Conservation (phyloP, 1,140 invertebrate species). For the Drosophila eugracilis region DNA sequence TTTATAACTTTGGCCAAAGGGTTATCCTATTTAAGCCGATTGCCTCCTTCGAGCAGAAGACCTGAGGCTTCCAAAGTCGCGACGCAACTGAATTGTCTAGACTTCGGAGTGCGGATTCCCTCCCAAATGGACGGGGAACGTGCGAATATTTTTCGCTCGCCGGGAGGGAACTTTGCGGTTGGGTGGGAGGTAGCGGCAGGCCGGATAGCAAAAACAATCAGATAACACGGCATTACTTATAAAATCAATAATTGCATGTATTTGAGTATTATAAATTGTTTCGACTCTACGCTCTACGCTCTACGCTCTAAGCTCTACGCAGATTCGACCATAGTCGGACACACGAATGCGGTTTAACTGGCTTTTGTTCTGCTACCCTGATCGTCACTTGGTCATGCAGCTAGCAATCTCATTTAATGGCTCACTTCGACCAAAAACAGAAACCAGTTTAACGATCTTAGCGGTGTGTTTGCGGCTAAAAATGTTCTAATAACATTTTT, state of each 20-base stretch:
- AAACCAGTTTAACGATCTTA: conserved; percentile 44
- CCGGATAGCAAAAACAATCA: conserved; percentile 47
- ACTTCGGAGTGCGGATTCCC: conserved; percentile 24
- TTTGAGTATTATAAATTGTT: conserved; percentile 28
- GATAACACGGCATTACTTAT: conserved; percentile 57
- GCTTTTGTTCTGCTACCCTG: conserved; percentile 18
- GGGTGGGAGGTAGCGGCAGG: conserved; percentile 11
- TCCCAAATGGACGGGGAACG: conserved; percentile 48
- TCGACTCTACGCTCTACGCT: conserved; percentile 24
- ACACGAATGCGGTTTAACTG: conserved; percentile 46
- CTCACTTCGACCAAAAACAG: conserved; percentile 7
- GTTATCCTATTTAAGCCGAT: not conserved
- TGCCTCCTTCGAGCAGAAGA: conserved; percentile 14
- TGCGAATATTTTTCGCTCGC: conserved; percentile 61
- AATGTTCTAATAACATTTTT: not conserved
- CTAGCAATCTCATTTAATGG: conserved; percentile 16
- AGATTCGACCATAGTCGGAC: conserved; percentile 28
- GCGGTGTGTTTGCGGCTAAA: not conserved
- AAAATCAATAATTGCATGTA: conserved; percentile 65
- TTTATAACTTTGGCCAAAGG: not conserved
- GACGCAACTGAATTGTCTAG: conserved; percentile 57
- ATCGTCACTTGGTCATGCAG: conserved; percentile 15
- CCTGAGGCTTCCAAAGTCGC: conserved; percentile 47
- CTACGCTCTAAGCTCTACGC: conserved; percentile 20
- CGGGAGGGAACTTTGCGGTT: not conserved